Evolutionary conservation across 35 echinoderm and acorn worm genomes (phyloP).

Genomic region (Lytechinus pictus): DNA sequence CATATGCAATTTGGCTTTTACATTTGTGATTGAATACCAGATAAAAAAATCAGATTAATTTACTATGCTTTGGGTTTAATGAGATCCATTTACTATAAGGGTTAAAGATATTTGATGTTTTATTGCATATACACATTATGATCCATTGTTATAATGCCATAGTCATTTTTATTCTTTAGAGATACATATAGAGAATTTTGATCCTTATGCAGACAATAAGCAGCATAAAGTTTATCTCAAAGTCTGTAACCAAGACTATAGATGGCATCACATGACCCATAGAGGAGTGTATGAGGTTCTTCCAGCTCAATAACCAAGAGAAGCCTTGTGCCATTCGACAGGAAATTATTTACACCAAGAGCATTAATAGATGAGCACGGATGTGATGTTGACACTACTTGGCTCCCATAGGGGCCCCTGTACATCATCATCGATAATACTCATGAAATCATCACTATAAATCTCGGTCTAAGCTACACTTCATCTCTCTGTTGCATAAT

Average conservation of each 20-base stretch:
- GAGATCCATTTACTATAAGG: no score
- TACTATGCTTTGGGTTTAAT: no score
- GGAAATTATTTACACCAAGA: constrained; percentile 20
- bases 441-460: background rate
- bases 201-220: no score
- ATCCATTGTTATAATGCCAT: no score
- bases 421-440: constrained; percentile 26
- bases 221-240: no score
- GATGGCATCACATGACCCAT: background rate
- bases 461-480: background rate
- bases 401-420: background rate
- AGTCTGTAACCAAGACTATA: background rate
- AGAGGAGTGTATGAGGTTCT: background rate
- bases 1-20: no score
- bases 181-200: no score
- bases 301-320: background rate
- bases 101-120: no score
- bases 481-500: background rate
- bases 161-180: no score
- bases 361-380: constrained; percentile 39
- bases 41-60: no score
- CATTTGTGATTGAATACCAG: no score
- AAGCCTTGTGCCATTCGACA: constrained; percentile 4
- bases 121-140: no score
- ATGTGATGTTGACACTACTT: constrained; percentile 24